Evolutionary conservation across 1,140 invertebrate genomes (phyloP), one percentile per base, ranked within the genome.

Genomic region (Trichonephila clavipes): DNA sequence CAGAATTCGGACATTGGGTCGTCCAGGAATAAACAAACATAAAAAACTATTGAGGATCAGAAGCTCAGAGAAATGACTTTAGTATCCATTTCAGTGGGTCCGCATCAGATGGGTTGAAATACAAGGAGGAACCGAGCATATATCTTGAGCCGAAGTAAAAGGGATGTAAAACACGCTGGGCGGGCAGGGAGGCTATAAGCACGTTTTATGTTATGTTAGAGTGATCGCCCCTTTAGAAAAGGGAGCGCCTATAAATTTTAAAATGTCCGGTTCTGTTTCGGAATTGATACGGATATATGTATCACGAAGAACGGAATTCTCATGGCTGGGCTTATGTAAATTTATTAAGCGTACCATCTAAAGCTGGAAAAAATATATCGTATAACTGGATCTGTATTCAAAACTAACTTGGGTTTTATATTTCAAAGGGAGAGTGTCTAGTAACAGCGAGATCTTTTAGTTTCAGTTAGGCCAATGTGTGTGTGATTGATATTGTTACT

Each of bases 141-240:
- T 77, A 77, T 77, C 72, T 77, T 18, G 14, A 28, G 28, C 19
- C 34, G 28, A 40, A 77, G 72, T 28, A 34, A 77, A 34, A 34
- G 72, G 72, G 72, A 77, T 77, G 72, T 77, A 77, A 77, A 77
- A 77, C 72, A 77, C 8, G 24, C 12, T 28, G 72, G 34, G 72
- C 14, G 69, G 28, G 72, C 5, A 64, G 62, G 62, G 62, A 64
- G 62, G 34, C 72, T 40, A 77, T 77, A 40, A 77, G 72, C 72
- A 77, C 72, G 72, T 77, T 77, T 77, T 77, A 77, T 77, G 72
- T 77, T 77, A 34, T 77, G 72, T 77, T 34, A 77, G 72, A 77
- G 24, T 40, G 72, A 77, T 77, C 72, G 72, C 72, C 28, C 72
- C 72, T 77, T 77, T 28, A 34, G 16, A 18, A 18, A 19, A 10